These are phyloP conservation scores for Anoplopoma fimbria DNA, from an alignment of 2,113 vertebrate species.

Conservation along the genomic window DNA sequence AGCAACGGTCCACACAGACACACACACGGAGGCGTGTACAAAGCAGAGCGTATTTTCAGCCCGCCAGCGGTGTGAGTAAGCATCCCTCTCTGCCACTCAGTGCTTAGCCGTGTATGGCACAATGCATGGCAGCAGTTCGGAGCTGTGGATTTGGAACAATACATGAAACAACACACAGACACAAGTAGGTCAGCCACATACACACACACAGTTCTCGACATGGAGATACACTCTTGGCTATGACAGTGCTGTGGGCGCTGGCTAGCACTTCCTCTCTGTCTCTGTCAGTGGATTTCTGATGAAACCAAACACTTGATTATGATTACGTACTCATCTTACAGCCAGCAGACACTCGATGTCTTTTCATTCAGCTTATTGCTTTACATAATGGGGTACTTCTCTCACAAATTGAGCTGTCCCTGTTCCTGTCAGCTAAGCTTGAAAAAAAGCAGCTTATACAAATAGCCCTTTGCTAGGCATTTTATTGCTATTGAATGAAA, in stretches of 20 bases:
- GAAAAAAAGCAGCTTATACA: neutral
- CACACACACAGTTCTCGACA: neutral
- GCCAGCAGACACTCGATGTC: neutral
- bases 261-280: conserved; percentile 5
- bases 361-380: conserved; percentile 32
- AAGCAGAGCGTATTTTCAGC: conserved; percentile 48
- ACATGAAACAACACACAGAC: conserved; percentile 61
- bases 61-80: conserved; percentile 66
- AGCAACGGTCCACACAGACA: conserved; percentile 27
- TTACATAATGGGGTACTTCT: neutral
- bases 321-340: conserved; percentile 32
- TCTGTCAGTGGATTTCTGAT: conserved; percentile 35
- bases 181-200: conserved; percentile 66
- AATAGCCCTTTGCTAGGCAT: neutral
- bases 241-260: neutral
- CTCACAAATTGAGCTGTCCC: neutral
- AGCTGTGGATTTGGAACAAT: conserved; percentile 54
- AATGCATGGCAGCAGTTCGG: conserved; percentile 55
- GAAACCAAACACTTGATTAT: conserved; percentile 45
- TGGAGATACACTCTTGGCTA: conserved; percentile 23
- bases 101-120: conserved; percentile 48
- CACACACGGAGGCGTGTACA: conserved; percentile 30
- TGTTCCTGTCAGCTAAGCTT: conserved; percentile 16
- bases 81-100: conserved; percentile 60
- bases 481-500: neutral